Base-by-base conservation (phyloP, 1,140 invertebrate species). In the Apis florea region DNA sequence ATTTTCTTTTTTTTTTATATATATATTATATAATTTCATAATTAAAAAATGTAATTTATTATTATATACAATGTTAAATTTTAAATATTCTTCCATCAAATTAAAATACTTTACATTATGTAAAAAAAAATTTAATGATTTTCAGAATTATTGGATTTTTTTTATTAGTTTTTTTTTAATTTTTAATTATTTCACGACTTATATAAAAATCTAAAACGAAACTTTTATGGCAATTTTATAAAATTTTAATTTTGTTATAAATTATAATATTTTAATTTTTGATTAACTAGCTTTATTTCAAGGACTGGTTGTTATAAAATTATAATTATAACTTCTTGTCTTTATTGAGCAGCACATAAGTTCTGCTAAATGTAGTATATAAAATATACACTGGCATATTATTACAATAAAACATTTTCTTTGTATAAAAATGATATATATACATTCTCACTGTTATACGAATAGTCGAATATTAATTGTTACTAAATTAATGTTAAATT, bases 371-470 rank as follows among this genome's bases (percentile, higher is more conserved):
- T 53, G 40, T 69, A 63, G 78, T 84, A 84, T 85, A 88, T 72
- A 83, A 81, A 54, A 84, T 81, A 85, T 82, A 40, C 58, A 82
- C 85, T 81, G 63, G 47, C 40, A 26, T 74, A 56, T 58, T 80
- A 26, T 74, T 67, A 81, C 31, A 75, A 26, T 75, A 75, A 75
- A 79, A 81, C 79, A 58, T 80, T 80, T 80, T 53, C n/a, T 76
- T 83, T 73, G 79, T 90, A 90, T 87, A 89, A 90, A 90, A 89
- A 84, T 89, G 88, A 79, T 85, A 79, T 90, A 89, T 87, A 80
- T 88, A 90, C 88, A 89, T 63, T 88, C 82, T 83, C 54, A 71
- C 70, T 73, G 79, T 88, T 83, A 83, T 56, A 80, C 79, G 59
- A 72, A 83, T 63, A 83, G 58, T 70, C 63, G 75, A 47, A 82